Percentiles rank a stretch among this genome's conserved stretches.
These are phyloP conservation scores for Amblyjoppa proteus DNA, from an alignment of 2,888 invertebrate genomes.

Conservation along the genomic window DNA sequence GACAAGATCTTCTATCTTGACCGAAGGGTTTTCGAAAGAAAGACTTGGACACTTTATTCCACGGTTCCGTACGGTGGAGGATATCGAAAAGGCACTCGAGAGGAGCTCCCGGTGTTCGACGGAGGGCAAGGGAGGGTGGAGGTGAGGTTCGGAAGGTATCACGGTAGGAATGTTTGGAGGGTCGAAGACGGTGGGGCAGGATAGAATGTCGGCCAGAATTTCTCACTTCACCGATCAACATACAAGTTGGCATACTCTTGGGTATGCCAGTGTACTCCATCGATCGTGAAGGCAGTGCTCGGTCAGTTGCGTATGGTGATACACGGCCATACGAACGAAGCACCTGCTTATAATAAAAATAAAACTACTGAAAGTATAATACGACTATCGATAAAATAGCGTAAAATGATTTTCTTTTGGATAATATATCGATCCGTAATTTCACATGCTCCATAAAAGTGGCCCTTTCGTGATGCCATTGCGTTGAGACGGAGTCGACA, in stretches of 20 bases:
- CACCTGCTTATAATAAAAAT: background rate
- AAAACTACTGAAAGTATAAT: background rate
- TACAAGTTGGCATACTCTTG: constrained; percentile 17
- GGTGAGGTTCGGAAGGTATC: constrained; percentile 31
- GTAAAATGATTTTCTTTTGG: no score
- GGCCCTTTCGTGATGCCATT: background rate
- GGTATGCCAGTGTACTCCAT: constrained; percentile 4
- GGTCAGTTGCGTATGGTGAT: background rate
- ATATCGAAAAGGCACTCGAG: constrained; percentile 53
- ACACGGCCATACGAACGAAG: background rate
- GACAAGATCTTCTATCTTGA: constrained; percentile 35
- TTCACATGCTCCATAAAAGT: background rate
- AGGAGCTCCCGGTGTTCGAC: constrained; percentile 18
- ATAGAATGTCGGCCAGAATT: constrained; percentile 39
- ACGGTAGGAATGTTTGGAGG: constrained; percentile 35
- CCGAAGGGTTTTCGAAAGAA: constrained; percentile 32
- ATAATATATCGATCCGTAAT: background rate
- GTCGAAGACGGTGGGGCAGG: constrained; percentile 19
- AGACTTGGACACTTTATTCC: constrained; percentile 44
- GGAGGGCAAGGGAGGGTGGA: background rate
- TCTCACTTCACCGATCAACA: constrained; percentile 46
- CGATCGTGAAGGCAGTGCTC: constrained; percentile 1
- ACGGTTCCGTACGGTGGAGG: constrained; percentile 26
- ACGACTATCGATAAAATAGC: background rate
- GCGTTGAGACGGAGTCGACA: no score